Evolutionary conservation across 2,888 invertebrate genomes (phyloP).

Genomic region (Mantis religiosa): DNA sequence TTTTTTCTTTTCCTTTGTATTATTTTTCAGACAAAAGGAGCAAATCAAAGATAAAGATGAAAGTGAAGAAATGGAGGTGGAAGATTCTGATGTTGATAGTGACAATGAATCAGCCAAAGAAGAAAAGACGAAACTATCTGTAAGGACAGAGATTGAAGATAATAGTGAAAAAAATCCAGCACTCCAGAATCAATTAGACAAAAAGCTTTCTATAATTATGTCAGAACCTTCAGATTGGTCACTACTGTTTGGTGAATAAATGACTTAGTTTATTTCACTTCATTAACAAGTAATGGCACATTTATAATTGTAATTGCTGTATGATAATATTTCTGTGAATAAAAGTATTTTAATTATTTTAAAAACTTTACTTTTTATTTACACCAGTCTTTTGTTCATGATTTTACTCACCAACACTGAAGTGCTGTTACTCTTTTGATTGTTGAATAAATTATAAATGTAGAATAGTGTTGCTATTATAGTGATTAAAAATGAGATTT

Average conservation of each 20-base stretch:
- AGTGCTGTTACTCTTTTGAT: too few relatives aligned
- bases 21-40: neutral
- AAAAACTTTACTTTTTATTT: neutral
- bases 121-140: neutral
- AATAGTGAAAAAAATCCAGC: neutral
- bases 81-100: slow-evolving; percentile 9
- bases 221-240: neutral
- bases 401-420: too few relatives aligned
- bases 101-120: neutral
- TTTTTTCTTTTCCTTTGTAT: neutral
- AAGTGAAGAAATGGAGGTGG: neutral
- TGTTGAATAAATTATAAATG: too few relatives aligned
- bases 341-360: neutral
- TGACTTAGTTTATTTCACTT: neutral
- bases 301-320: neutral
- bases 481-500: too few relatives aligned
- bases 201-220: neutral
- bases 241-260: neutral
- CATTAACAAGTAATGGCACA: neutral
- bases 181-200: neutral
- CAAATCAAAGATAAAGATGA: neutral
- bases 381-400: too few relatives aligned
- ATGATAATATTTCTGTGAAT: neutral
- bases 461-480: too few relatives aligned
- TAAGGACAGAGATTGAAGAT: neutral